Percentiles rank a stretch among this genome's conserved stretches.
Conservation (phyloP, 2,888 invertebrate genomes). For the Thereva nobilitata region DNA sequence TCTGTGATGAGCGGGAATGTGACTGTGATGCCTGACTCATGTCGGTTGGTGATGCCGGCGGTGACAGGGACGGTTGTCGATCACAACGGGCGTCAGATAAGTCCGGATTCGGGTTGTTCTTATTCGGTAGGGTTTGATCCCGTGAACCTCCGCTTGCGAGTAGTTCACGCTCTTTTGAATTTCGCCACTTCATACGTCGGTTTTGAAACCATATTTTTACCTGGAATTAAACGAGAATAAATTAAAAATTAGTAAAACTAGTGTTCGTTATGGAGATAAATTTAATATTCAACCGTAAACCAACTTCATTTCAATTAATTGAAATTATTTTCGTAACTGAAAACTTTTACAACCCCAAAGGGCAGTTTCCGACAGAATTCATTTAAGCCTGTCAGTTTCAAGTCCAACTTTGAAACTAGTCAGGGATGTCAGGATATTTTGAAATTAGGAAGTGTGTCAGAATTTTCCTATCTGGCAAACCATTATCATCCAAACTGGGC, state of each 20-base stretch:
- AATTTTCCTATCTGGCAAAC: too few relatives aligned
- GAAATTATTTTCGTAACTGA: neutral
- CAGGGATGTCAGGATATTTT: too few relatives aligned
- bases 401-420: too few relatives aligned
- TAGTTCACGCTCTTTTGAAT: constrained; percentile 94
- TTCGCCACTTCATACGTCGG: constrained; percentile 97
- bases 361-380: neutral
- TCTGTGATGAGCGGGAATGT: constrained; percentile 14
- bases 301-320: too few relatives aligned
- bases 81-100: constrained; percentile 87
- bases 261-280: neutral
- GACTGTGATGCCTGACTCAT: constrained; percentile 44
- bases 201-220: constrained; percentile 89
- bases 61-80: constrained; percentile 68
- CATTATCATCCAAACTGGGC: too few relatives aligned
- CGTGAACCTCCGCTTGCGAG: constrained; percentile 91
- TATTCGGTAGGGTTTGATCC: constrained; percentile 94
- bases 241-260: neutral
- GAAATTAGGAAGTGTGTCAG: too few relatives aligned
- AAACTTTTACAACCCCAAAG: neutral
- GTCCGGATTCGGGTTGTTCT: constrained; percentile 95
- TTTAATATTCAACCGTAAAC: too few relatives aligned
- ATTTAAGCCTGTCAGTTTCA: too few relatives aligned
- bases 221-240: constrained; percentile 52
- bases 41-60: constrained; percentile 56